Evolutionary conservation across 2,113 vertebrate genomes (phyloP).

Genomic region (Nipponia nippon): DNA sequence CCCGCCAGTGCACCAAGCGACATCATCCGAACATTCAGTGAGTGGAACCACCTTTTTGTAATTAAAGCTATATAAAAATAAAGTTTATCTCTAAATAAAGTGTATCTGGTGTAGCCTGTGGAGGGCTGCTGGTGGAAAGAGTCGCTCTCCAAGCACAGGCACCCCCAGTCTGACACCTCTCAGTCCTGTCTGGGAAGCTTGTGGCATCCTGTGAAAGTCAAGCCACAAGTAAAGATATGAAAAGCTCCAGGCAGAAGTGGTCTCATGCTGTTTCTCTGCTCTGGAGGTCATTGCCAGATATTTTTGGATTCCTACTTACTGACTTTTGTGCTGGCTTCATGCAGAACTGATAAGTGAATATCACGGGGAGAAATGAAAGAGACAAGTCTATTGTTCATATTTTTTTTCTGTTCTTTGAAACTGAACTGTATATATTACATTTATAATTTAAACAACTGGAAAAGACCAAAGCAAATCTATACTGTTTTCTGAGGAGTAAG

Average conservation of each 20-base stretch:
- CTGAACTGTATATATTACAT: background rate
- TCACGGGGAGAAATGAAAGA: background rate
- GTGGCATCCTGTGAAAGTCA: background rate
- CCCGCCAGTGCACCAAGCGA: conserved; percentile 79
- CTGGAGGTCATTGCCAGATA: background rate
- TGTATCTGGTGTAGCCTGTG: background rate
- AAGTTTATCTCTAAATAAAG: background rate
- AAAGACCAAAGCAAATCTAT: background rate
- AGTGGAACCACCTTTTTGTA: conserved; percentile 47
- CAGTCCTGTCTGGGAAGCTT: background rate
- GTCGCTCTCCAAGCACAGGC: background rate
- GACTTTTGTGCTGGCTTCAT: background rate
- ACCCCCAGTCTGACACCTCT: background rate
- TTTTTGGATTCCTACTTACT: conserved; percentile 9
- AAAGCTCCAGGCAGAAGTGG: background rate
- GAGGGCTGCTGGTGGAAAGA: background rate
- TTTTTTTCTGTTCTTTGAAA: background rate
- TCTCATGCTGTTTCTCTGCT: background rate
- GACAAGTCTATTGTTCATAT: background rate
- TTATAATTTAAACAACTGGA: background rate
- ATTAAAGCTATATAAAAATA: background rate
- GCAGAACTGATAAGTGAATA: background rate
- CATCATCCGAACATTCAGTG: conserved; percentile 80
- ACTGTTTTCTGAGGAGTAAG: background rate
- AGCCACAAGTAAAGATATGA: background rate